Evolutionary conservation across 92 coral and sea anemone species (phyloP), one percentile per base, ranked within the genome.

Genomic region (Galaxea fascicularis): DNA sequence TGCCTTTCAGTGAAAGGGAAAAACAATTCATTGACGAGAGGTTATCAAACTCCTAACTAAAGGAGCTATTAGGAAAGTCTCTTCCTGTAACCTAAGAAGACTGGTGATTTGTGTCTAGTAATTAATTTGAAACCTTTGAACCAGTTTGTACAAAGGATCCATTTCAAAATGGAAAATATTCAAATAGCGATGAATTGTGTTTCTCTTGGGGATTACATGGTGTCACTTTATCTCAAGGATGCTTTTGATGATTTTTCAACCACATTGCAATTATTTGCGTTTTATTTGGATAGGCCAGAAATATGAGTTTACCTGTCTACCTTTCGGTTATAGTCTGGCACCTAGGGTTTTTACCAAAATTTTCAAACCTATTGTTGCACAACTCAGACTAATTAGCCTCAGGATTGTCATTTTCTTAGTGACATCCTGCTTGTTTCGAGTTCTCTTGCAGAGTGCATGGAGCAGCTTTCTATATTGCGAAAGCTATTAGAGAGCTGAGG

Each of bases 111-210:
- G n/a, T n/a, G n/a, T n/a, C n/a, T n/a, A n/a, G 95, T 89, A 20
- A 85, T 92, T 27, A 92, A 92, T 52, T 76, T 92, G 64, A 92
- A 92, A 74, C 93, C 92, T 52, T 65, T 87, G 31, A 91, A 91
- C 49, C 76, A 78, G 44, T 92, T 83, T 78, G 89, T 91, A 4
- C 77, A 79, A 28, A 87, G n/a, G 44, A 91, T 90, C n/a, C 93
- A 90, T 81, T 90, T 87, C 65, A 90, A 86, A 74, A 87, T 90
- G 91, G 88, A 90, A 47, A 76, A 78, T 65, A 89, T 78, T 68
- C 81, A 82, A 11, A 80, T 56, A 24, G 62, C 62, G 22, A 27
- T 62, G 77, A 57, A 74, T 87, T 46, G 39, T 22, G 17, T 90
- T 35, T 39, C 52, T n/a, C 79, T 52, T 18, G 89, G 91, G 72